Conservation (phyloP, 2,888 invertebrate species). For the Bellardia pandia region DNA sequence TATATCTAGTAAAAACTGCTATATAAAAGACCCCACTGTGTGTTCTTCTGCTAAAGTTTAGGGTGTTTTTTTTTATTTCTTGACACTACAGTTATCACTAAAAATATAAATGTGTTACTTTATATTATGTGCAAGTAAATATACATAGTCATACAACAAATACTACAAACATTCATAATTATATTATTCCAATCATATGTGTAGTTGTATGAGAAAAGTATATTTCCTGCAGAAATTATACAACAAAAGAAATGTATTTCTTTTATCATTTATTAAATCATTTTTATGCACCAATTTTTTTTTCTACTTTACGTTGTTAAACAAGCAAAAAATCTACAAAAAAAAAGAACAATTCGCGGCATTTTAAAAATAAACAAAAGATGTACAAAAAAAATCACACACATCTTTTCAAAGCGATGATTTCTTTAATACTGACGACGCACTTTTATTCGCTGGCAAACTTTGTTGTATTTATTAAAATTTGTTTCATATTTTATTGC, state of each 20-base stretch:
- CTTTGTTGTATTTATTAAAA: conserved; percentile 24
- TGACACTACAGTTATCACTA: conserved; percentile 42
- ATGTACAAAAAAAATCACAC: conserved; percentile 4
- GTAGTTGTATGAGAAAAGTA: conserved; percentile 17
- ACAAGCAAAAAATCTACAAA: not conserved
- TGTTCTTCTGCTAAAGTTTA: conserved; percentile 1
- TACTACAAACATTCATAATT: conserved; percentile 23
- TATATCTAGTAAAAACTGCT: too few species aligned
- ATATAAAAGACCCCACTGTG: not conserved
- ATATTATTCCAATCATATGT: conserved; percentile 1
- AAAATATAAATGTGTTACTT: not conserved
- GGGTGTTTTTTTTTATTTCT: conserved; percentile 21
- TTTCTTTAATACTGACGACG: conserved; percentile 63
- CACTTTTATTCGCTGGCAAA: conserved; percentile 47
- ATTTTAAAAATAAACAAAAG: conserved; percentile 27
- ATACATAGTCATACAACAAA: conserved; percentile 11
- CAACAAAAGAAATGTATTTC: conserved; percentile 59
- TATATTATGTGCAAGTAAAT: conserved; percentile 1
- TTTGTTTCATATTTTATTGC: conserved; percentile 14
- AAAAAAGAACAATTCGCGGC: conserved; percentile 24
- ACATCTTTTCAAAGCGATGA: conserved; percentile 54
- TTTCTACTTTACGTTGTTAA: not conserved
- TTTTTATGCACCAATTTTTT: conserved; percentile 61
- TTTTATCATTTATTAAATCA: conserved; percentile 40
- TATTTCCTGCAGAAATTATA: conserved; percentile 56